Percentiles rank a stretch among this genome's conserved stretches.
phyloP scores from a whole-genome alignment of 1,140 invertebrate genomes.

The Dinoponera quadriceps region DNA sequence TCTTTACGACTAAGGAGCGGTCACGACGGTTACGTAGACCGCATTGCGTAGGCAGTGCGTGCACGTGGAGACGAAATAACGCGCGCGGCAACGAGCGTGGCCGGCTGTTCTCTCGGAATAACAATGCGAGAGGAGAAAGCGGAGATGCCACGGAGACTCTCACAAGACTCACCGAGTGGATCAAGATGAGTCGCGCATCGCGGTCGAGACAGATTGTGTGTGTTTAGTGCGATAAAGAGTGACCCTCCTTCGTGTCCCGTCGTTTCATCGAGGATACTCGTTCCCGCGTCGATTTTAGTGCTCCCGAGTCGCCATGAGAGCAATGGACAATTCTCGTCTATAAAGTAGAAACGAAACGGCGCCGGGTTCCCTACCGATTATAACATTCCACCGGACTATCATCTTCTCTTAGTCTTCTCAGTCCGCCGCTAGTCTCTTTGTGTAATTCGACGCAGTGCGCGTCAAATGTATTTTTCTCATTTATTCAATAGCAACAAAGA shows the following conservation, averaged over 20 bases:
- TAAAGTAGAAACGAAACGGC: background rate
- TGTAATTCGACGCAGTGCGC: too few species aligned
- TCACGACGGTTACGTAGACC: background rate
- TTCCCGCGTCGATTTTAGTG: constrained; percentile 20
- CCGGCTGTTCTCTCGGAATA: background rate
- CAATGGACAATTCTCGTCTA: constrained; percentile 10
- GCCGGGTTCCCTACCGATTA: background rate
- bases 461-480: too few species aligned
- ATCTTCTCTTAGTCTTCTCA: too few species aligned
- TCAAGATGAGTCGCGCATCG: constrained; percentile 2
- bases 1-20: background rate
- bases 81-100: background rate
- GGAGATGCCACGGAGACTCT: background rate
- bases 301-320: background rate
- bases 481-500: too few species aligned
- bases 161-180: background rate
- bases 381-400: background rate
- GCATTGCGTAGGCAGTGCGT: too few species aligned
- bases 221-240: constrained; percentile 7
- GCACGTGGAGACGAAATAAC: too few species aligned
- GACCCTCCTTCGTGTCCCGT: background rate
- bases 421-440: too few species aligned
- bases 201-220: background rate
- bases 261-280: background rate
- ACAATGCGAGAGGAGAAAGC: background rate